Conservation (phyloP, 2,113 vertebrate genomes). For the Agapornis roseicollis region DNA sequence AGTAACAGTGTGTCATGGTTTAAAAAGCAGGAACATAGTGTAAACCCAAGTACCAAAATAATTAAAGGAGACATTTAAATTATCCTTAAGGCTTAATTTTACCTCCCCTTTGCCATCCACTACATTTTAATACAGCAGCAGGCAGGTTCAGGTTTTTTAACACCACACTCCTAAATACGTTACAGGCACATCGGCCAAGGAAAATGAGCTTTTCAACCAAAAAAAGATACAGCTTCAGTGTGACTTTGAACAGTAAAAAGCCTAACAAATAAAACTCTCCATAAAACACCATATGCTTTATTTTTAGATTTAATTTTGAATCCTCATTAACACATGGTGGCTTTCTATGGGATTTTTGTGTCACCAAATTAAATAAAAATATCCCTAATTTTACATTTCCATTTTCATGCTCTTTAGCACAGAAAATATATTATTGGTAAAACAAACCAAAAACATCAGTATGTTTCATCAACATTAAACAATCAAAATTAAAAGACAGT, state of each 20-base stretch:
- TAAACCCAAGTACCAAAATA: not conserved
- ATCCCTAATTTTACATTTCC: not conserved
- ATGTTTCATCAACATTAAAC: not conserved
- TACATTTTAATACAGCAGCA: not conserved
- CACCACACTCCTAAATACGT: not conserved
- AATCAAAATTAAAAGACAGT: not conserved
- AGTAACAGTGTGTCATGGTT: not conserved
- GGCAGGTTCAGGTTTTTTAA: not conserved
- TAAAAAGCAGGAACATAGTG: not conserved
- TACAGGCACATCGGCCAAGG: not conserved
- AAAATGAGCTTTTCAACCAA: not conserved
- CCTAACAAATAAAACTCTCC: not conserved
- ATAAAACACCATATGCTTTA: not conserved
- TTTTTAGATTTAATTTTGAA: not conserved
- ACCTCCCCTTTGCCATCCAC: not conserved
- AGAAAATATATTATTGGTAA: not conserved
- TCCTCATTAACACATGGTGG: not conserved
- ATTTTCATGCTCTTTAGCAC: not conserved
- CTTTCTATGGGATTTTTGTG: not conserved
- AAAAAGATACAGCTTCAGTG: not conserved
- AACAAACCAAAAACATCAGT: not conserved
- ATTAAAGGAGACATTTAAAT: not conserved
- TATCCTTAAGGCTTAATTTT: not conserved
- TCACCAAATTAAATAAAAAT: not conserved
- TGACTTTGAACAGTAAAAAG: not conserved